Percentiles rank a stretch among this genome's conserved stretches.
These are phyloP conservation scores for Pandemis corylana DNA, from an alignment of 2,888 invertebrate genomes.

Conservation along the genomic window DNA sequence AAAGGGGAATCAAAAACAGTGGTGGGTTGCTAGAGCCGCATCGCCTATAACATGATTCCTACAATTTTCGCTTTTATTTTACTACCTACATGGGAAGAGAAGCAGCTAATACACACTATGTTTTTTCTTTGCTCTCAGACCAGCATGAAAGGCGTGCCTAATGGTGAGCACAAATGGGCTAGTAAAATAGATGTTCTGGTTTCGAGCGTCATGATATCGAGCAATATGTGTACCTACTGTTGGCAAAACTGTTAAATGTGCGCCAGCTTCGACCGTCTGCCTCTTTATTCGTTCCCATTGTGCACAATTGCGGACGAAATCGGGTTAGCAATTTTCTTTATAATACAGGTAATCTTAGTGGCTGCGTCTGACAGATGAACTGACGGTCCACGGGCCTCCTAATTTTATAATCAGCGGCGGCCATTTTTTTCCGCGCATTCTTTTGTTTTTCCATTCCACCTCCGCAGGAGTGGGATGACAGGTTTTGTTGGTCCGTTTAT, in stretches of 20 bases:
- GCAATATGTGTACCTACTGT: slow-evolving; percentile 20
- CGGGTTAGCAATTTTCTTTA: slow-evolving; percentile 44
- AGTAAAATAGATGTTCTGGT: no score
- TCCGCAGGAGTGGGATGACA: not conserved
- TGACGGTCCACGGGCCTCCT: slow-evolving; percentile 6
- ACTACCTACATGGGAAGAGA: no score
- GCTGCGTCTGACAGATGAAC: slow-evolving; percentile 36
- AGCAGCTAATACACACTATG: no score
- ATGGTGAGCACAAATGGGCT: no score
- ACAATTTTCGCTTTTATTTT: no score
- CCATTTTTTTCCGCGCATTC: slow-evolving; percentile 22
- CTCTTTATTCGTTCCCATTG: slow-evolving; percentile 41
- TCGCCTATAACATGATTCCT: no score
- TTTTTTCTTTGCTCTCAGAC: no score
- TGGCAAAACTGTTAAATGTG: slow-evolving; percentile 3
- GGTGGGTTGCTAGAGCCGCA: no score
- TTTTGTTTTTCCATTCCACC: slow-evolving; percentile 18
- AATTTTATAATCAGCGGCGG: slow-evolving; percentile 17
- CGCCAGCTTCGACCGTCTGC: slow-evolving; percentile 29
- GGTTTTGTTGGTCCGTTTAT: slow-evolving; percentile 13
- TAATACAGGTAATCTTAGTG: slow-evolving; percentile 41
- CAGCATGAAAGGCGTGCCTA: no score
- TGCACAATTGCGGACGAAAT: slow-evolving; percentile 42
- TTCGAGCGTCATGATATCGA: no score
- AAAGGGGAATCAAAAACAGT: no score